Base-by-base conservation (phyloP, 2,888 invertebrate species). In the Ethmia dodecea region DNA sequence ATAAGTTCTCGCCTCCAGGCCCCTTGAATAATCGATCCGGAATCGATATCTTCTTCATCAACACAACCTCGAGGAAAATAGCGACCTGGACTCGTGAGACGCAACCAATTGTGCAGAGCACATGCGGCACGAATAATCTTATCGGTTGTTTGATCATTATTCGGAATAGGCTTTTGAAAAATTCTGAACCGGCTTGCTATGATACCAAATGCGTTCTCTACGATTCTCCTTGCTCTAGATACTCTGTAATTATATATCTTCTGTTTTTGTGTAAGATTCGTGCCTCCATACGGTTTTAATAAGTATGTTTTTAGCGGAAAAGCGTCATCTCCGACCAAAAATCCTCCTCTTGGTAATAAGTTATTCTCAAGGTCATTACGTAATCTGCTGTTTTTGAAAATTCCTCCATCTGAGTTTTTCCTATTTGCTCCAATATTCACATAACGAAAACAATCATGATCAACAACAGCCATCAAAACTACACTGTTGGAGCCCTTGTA, bases 81-180 rank as follows among this genome's bases (percentile, higher is more conserved):
- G 33, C 40, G 24, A 22, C 16, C 26, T 18, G 12, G 18, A 12
- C 31, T 31, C n/a, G 37, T 37, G 38, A 44, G 39, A 35, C 49
- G 36, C 6, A 38, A 22, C 48, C 48, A 52, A 28, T 52, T 52
- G 30, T 52, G 52, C 25, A 49, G 12, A 33, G 46, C 38, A 31
- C 44, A 44, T 29, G 36, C 37, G n/a, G 47, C 35, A 24, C 32
- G 42, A 6, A 46, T 38, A 27, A 49, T 41, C 14, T 33, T 40
- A 5, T 34, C 33, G 15, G 35, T 33, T 26, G 26, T 40, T 3
- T 35, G 28, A 5, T 35, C 35, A 15, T 15, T 15, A 12, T 8
- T 8, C 18, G 38, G 33, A 5, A 25, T n/a, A 5, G 25, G 9
- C 10, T 5, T 25, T 25, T 25, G 9, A n/a, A 10, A 25, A 5